Evolutionary conservation across 2,888 invertebrate species (phyloP), one percentile per base, ranked within the genome.

Genomic region (Rhamnusium bicolor): DNA sequence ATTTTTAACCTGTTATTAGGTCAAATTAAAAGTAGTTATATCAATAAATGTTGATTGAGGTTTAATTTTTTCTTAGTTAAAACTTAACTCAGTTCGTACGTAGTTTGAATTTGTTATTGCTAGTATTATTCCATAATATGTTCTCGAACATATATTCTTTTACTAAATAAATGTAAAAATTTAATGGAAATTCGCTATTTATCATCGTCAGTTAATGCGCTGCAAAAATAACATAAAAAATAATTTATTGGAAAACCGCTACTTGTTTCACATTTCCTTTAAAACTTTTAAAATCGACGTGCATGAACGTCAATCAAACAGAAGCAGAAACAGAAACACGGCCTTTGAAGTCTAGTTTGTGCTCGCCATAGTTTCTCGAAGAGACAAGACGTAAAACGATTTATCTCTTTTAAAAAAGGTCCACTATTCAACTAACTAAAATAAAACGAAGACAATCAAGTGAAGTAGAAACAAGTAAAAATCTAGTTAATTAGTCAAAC

Each of bases 341-440:
- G 51, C 51, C 51, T 63, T 63, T 63, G 63, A 63, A 63, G 63
- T 49, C 46, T 14, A 47, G 24, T 62, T 24, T 40, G 40, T n/a
- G n/a, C 53, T 46, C 19, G 40, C 61, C 61, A 18, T 46, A n/a
- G 16, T 21, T 63, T 32, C 58, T 18, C 12, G 16, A 27, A 32
- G 32, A 51, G 32, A 49, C 63, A 32, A 47, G 47, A 63, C 47
- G 1, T 27, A 16, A 47, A 63, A 27, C 63, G 47, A 63, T 63
- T 63, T 49, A 63, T 63, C 63, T 63, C 47, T 63, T 47, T 49
- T 47, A n/a, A 24, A 49, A 47, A 49, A 47, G 4, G 49, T 47
- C 24, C 19, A n/a, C 61, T 47, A 3, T 47, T 49, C 4, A 47
- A 16, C 8, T 3, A 12, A 58, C 14, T 27, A 27, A 19, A 58